These are phyloP conservation scores for Copidosoma aretas DNA, from an alignment of 2,888 invertebrate genomes.

Conservation along the genomic window DNA sequence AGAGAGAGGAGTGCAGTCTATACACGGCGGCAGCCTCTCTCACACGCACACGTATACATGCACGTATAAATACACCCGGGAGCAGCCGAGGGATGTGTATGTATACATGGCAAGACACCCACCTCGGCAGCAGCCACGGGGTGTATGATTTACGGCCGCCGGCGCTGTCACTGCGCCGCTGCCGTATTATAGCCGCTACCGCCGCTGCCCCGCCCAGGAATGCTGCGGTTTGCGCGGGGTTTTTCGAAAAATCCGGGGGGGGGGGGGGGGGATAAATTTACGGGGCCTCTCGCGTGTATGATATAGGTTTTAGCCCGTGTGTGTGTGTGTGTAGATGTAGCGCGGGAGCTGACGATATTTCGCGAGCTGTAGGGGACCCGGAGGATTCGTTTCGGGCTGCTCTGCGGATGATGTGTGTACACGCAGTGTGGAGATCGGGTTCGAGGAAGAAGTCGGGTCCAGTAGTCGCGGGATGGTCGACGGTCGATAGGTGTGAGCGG, in stretches of 20 bases:
- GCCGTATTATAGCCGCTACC: slow-evolving; percentile 39
- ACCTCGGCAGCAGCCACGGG: slow-evolving; percentile 29
- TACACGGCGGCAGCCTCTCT: slow-evolving; percentile 53
- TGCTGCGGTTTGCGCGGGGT: slow-evolving; percentile 58
- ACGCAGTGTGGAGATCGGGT: too few relatives aligned
- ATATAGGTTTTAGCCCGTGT: too few relatives aligned
- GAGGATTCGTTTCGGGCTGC: too few relatives aligned
- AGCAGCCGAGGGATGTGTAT: not conserved
- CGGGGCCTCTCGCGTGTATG: not conserved
- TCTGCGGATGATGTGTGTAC: too few relatives aligned
- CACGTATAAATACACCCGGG: too few relatives aligned
- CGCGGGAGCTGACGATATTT: too few relatives aligned
- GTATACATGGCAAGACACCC: slow-evolving; percentile 23
- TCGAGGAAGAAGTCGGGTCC: too few relatives aligned
- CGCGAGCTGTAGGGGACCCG: too few relatives aligned
- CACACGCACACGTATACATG: not conserved
- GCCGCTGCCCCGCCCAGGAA: slow-evolving; percentile 61
- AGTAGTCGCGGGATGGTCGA: too few relatives aligned
- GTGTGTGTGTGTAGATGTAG: too few relatives aligned
- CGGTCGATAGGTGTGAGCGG: too few relatives aligned
- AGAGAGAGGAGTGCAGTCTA: slow-evolving; percentile 8
- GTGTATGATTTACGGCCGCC: slow-evolving; percentile 44
- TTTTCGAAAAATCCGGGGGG: slow-evolving; percentile 48
- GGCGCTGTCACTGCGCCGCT: slow-evolving; percentile 17
- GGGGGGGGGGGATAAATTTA: slow-evolving; percentile 24